phyloP scores from a whole-genome alignment of 2,888 invertebrate species.

The Drosophila mercatorum region DNA sequence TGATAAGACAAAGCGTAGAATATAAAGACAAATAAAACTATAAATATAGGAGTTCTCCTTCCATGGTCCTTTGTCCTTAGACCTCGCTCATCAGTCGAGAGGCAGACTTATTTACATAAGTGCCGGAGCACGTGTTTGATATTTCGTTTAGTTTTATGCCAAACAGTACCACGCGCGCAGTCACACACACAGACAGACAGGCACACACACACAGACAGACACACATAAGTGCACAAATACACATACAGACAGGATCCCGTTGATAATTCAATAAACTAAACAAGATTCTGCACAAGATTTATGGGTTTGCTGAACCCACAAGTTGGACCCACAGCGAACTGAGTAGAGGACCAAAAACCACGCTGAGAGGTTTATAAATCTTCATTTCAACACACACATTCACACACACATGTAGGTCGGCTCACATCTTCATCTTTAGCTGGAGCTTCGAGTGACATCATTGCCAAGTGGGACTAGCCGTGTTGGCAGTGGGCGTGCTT shows the following conservation, averaged over 20 bases:
- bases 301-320: constrained; percentile 72
- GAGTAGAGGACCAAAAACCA: constrained; percentile 27
- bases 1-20: constrained; percentile 47
- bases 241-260: constrained; percentile 20
- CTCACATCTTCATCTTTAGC: constrained; percentile 20
- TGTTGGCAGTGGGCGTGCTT: constrained; percentile 37
- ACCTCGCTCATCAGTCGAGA: constrained; percentile 3
- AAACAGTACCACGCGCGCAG: constrained; percentile 36
- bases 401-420: constrained; percentile 1
- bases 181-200: background rate
- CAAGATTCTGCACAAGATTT: constrained; percentile 75
- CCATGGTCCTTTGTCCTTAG: background rate
- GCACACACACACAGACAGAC: constrained; percentile 1
- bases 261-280: constrained; percentile 81
- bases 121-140: constrained; percentile 71
- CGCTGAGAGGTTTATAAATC: constrained; percentile 68
- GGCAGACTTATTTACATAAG: constrained; percentile 71
- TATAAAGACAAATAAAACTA: constrained; percentile 72
- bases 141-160: constrained; percentile 76
- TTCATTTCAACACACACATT: constrained; percentile 58
- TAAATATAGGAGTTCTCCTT: constrained; percentile 55
- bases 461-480: constrained; percentile 20
- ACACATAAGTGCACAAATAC: constrained; percentile 5
- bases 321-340: background rate
- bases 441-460: constrained; percentile 44